Evolutionary conservation across 2,797 vertebrate genomes (phyloP).

Genomic region (Sebastes vulpes): DNA sequence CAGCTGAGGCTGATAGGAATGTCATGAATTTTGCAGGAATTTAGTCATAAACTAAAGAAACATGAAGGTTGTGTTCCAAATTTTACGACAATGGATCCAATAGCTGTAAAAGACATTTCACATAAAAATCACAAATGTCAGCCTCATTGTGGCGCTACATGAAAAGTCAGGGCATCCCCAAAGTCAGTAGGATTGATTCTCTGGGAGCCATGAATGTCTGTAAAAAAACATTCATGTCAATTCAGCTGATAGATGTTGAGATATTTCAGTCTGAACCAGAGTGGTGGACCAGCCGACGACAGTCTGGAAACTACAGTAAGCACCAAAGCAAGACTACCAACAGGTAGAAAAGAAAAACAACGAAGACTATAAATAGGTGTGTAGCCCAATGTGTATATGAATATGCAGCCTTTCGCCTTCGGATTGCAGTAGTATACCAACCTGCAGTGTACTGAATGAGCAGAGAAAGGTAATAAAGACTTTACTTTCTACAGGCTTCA

Average conservation of each 20-base stretch:
- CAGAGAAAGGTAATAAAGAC: constrained; percentile 2
- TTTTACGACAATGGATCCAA: no score
- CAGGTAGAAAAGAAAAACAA: not conserved
- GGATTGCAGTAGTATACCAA: not conserved
- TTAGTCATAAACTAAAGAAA: no score
- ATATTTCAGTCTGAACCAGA: not conserved
- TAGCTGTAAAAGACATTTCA: no score
- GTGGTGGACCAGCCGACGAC: not conserved
- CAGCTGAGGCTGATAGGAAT: not conserved
- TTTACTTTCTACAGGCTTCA: constrained; percentile 5
- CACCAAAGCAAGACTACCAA: not conserved
- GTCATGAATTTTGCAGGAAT: no score
- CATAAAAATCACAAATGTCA: not conserved
- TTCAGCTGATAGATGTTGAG: not conserved
- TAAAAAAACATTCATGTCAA: not conserved
- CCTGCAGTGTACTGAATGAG: constrained; percentile 5
- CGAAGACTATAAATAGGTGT: not conserved
- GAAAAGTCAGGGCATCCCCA: not conserved
- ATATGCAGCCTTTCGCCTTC: not conserved
- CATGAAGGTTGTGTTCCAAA: no score
- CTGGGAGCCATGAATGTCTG: no score
- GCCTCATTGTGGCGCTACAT: not conserved
- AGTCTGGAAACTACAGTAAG: not conserved
- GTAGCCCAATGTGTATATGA: not conserved
- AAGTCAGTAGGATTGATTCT: not conserved